A percentile compares a stretch with the other conserved stretches of the same genome.
Evolutionary conservation across 2,113 vertebrate species (phyloP).

Genomic region (Tachuris rubrigastra): DNA sequence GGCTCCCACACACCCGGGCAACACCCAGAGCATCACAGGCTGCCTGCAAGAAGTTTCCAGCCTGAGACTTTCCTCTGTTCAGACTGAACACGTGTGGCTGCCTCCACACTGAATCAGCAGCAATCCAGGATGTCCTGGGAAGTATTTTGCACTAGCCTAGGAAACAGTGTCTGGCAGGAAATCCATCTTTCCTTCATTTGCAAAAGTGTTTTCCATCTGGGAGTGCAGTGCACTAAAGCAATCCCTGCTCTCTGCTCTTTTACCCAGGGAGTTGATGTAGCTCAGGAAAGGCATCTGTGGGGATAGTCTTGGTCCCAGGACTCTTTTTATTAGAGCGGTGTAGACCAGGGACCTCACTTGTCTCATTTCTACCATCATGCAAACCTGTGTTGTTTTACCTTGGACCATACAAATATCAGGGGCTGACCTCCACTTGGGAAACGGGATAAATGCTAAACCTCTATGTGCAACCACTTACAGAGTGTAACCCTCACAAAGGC

Average conservation of each 20-base stretch:
- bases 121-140: background rate
- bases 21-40: background rate
- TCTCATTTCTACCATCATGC: background rate
- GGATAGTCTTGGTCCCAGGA: background rate
- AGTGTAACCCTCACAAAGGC: background rate
- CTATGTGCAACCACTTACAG: background rate
- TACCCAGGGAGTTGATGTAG: background rate
- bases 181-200: background rate
- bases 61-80: background rate
- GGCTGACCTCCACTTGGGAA: background rate
- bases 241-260: background rate
- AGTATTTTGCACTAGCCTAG: background rate
- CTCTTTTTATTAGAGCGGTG: background rate
- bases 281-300: background rate
- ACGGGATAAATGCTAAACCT: background rate
- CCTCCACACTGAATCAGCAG: background rate
- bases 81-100: fast-evolving
- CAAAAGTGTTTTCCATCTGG: background rate
- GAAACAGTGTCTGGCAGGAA: background rate
- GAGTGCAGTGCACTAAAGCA: background rate
- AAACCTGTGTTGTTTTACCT: background rate
- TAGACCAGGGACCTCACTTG: background rate
- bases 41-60: background rate
- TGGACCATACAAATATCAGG: background rate
- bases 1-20: background rate